A percentile compares a stretch with the other conserved stretches of the same genome.
These are phyloP conservation scores for Heliconius nattereri DNA, from an alignment of 1,140 invertebrate genomes.

Conservation along the genomic window DNA sequence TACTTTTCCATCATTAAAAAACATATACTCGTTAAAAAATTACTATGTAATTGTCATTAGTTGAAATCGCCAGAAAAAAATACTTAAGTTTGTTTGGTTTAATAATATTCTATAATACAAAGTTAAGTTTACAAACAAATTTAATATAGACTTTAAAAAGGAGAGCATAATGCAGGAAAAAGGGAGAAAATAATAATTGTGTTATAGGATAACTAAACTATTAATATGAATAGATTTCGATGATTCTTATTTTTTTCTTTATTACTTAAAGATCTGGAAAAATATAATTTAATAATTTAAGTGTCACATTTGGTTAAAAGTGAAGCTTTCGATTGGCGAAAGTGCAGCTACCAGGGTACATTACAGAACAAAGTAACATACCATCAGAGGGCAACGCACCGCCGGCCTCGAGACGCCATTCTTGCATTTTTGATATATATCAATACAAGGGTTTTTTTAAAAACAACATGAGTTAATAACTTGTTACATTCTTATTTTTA, in stretches of 20 bases:
- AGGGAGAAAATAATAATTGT: no score
- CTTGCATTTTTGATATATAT: slow-evolving; percentile 53
- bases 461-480: background rate
- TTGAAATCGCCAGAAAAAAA: no score
- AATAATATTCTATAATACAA: no score
- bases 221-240: no score
- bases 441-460: slow-evolving; percentile 21
- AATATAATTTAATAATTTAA: slow-evolving; percentile 24
- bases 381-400: slow-evolving; percentile 56
- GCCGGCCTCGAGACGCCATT: slow-evolving; percentile 56
- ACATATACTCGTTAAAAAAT: background rate
- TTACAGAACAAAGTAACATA: slow-evolving; percentile 27
- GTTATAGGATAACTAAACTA: no score
- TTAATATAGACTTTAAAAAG: no score
- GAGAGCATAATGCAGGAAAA: no score
- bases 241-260: no score
- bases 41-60: background rate
- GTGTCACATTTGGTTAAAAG: slow-evolving; percentile 30
- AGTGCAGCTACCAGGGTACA: slow-evolving; percentile 47
- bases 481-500: background rate
- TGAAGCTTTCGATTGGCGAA: slow-evolving; percentile 40
- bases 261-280: background rate
- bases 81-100: no score
- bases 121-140: no score
- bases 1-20: background rate